Evolutionary conservation across 2,888 invertebrate genomes (phyloP), one percentile per base, ranked within the genome.

Genomic region (Drosophila imparisetae): DNA sequence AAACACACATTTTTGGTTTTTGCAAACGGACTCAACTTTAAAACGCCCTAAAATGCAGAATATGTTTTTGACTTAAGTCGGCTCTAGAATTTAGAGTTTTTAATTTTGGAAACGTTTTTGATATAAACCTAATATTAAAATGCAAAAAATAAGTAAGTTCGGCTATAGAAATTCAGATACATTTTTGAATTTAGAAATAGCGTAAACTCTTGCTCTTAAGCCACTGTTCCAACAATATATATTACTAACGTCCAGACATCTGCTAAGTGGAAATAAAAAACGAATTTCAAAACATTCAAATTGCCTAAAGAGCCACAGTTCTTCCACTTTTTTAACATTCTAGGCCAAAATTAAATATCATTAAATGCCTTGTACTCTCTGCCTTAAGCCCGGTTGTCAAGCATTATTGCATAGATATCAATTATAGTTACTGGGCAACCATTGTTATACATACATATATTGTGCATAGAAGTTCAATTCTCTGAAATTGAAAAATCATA

Each of bases 391-490:
- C 50, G 34, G 64, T 72, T 71, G 71, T 24, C 40, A 65, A 32
- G 45, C 60, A 27, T 36, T 48, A 40, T 13, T 55, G 34, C 24
- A 27, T 55, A 49, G 21, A 49, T 61, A 15, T 48, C 45, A 52
- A 75, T 74, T 57, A 74, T 58, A 18, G 66, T 70, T 55, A 54
- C 61, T 45, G 50, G 52, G 67, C 59, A n/a, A 80, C 67, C 63
- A 66, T 61, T 76, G 57, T 78, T 64, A 49, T 59, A 52, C 29
- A 36, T 48, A 40, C 24, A 8, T 24, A 15, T 29, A 29, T 34
- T 53, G 30, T 53, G 58, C 49, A 48, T 15, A 5, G 18, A 11
- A 32, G 15, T 11, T 6, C 7, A 52, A 42, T 52, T 72, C 29
- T 15, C 6, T 30, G 48, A 53, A 63, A 53, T 70, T 48, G 24